These are phyloP conservation scores for Motacilla alba DNA, from an alignment of 2,113 vertebrate species.

Conservation along the genomic window DNA sequence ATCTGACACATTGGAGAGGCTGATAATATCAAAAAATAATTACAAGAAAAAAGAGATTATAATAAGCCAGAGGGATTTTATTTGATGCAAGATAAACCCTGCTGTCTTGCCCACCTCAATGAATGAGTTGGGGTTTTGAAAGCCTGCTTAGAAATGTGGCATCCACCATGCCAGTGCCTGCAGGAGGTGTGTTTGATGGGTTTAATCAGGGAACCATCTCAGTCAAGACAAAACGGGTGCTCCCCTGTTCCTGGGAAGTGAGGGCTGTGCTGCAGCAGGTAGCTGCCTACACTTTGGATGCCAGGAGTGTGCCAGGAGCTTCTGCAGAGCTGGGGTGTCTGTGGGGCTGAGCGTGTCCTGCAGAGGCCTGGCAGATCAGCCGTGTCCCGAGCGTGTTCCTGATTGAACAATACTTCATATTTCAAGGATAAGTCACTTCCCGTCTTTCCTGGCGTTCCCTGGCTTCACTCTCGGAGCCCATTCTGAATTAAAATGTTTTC, in stretches of 20 bases:
- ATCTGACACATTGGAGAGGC: background rate
- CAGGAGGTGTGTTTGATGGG: background rate
- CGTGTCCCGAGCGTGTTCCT: background rate
- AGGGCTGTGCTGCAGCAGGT: background rate
- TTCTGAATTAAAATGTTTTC: background rate
- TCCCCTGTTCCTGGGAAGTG: background rate
- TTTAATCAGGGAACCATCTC: background rate
- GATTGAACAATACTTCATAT: constrained; percentile 48
- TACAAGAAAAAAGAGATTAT: background rate
- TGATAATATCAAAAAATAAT: background rate
- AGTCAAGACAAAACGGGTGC: background rate
- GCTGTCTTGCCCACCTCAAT: background rate
- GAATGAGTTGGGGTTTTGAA: background rate
- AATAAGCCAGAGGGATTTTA: background rate
- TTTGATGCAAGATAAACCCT: background rate
- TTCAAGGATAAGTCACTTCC: constrained; percentile 58
- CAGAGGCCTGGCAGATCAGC: background rate
- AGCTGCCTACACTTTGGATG: background rate
- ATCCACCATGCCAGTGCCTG: background rate
- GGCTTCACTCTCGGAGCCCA: background rate
- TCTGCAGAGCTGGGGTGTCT: background rate
- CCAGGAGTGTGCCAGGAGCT: background rate
- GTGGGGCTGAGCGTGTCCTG: background rate
- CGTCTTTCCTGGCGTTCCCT: background rate
- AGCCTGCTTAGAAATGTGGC: background rate